Percentiles rank a stretch among this genome's conserved stretches.
Evolutionary conservation across 2,797 vertebrate genomes (phyloP).

Genomic region (Dendrocincla tyrannina): DNA sequence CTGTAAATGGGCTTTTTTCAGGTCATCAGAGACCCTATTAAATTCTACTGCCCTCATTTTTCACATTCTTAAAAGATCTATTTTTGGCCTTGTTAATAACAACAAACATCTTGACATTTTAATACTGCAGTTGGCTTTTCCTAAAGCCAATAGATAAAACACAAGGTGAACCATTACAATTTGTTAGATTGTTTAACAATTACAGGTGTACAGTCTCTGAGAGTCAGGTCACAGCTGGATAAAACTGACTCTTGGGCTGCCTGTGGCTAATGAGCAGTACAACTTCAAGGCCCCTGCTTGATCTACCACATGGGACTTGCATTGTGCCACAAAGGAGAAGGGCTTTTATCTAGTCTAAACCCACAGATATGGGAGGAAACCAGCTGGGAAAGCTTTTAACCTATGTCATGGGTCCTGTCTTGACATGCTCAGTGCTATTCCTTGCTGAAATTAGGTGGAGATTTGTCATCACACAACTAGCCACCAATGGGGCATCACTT

Average conservation of each 20-base stretch:
- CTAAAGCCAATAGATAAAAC: neutral
- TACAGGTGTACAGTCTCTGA: neutral
- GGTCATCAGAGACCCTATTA: constrained; percentile 36
- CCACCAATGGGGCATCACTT: neutral
- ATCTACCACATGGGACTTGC: neutral
- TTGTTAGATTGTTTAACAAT: neutral
- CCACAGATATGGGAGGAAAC: neutral
- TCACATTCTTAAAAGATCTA: constrained; percentile 44
- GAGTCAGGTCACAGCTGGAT: neutral
- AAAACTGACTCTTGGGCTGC: neutral
- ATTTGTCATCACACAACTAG: neutral
- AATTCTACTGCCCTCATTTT: constrained; percentile 51
- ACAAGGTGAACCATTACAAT: neutral
- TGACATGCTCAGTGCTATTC: neutral
- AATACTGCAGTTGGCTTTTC: neutral
- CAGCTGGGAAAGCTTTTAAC: neutral
- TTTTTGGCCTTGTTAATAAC: constrained; percentile 19
- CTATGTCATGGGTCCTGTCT: neutral
- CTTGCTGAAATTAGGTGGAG: neutral
- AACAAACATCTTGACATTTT: constrained; percentile 30
- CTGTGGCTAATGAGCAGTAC: accelerated
- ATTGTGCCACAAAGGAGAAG: neutral
- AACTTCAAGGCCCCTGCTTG: neutral
- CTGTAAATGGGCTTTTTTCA: neutral
- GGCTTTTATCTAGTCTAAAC: neutral